Base-by-base conservation (phyloP, 2,113 vertebrate genomes). In the Paradoxurus hermaphroditus region DNA sequence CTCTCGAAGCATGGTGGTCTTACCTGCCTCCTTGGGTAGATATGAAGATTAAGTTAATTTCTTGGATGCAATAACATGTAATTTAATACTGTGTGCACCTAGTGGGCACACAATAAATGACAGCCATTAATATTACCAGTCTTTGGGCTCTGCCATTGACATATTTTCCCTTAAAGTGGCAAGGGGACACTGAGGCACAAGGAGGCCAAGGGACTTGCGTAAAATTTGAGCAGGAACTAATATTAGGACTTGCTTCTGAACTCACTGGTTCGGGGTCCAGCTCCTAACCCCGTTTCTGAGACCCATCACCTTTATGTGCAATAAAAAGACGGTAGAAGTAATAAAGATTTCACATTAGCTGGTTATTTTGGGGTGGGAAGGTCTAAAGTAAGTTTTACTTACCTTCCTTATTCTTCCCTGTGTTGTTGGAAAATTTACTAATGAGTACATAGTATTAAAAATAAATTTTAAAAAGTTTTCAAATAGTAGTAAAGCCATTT, bases 351-450 rank as follows among this genome's bases (percentile, higher is more conserved):
- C 59, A 29, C 11, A 15, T n/a, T 10, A 9, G 19, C 19, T 12
- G 9, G 5, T 91, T 67, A 79, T 44, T 94, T 97, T 41, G 5
- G 12, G 36, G 36, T 81, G 15, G 62, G 36, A 73, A 84, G 9
- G 68, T 65, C 92, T 72, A 75, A 97, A 46, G 36, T 65, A 31
- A 88, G 12, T 84, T 97, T 89, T 75, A 77, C 15, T 75, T 83
- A 59, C 41, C 39, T 73, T 41, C 34, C 77, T 90, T 70, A 49
- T 56, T 77, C n/a, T 90, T 89, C 83, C 94, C 56, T 81, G 16
- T 4, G 23, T 78, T 91, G 44, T 73, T 90, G 53, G 23, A 88
- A 81, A 94, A 88, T 65, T 68, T 65, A 79, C 34, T 59, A 75
- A 68, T 29, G 29, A 95, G 65, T 31, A 46, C 27, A 59, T 29